Evolutionary conservation across 1,140 invertebrate genomes (phyloP).

Genomic region (Polypedilum vanderplanki): DNA sequence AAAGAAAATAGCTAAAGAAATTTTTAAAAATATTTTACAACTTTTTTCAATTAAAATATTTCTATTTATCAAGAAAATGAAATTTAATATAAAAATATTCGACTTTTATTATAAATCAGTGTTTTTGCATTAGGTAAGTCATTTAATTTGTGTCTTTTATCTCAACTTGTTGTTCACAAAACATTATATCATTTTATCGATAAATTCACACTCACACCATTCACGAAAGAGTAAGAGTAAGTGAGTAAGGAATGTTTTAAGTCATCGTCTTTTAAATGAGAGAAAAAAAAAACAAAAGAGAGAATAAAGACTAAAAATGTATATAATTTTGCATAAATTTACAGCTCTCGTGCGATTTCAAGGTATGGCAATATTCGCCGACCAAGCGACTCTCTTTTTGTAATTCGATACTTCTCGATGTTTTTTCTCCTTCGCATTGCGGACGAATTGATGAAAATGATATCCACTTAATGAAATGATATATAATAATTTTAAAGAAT

Average conservation of each 20-base stretch:
- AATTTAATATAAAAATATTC: no score
- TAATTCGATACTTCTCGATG: constrained; percentile 21
- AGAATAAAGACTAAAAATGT: not conserved
- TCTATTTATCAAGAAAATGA: no score
- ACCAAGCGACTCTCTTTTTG: not conserved
- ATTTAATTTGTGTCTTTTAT: not conserved
- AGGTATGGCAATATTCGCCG: not conserved
- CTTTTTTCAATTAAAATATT: no score
- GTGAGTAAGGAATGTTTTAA: constrained; percentile 3
- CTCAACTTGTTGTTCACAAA: not conserved
- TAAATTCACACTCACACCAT: not conserved
- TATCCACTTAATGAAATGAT: constrained; percentile 28
- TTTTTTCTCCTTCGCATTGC: not conserved
- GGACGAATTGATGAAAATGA: constrained; percentile 21
- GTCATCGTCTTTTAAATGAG: constrained; percentile 10
- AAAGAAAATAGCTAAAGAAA: no score
- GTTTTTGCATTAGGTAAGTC: not conserved
- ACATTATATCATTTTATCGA: not conserved
- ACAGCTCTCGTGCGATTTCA: constrained; percentile 5
- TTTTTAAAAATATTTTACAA: no score
- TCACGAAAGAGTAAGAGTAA: not conserved
- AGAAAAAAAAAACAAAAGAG: not conserved
- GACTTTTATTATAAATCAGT: no score
- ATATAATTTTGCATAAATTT: constrained; percentile 22
- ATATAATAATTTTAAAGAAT: constrained; percentile 18